Percentiles rank a stretch among this genome's conserved stretches.
phyloP scores from a whole-genome alignment of 2,113 vertebrate genomes.

The Lagopus muta region DNA sequence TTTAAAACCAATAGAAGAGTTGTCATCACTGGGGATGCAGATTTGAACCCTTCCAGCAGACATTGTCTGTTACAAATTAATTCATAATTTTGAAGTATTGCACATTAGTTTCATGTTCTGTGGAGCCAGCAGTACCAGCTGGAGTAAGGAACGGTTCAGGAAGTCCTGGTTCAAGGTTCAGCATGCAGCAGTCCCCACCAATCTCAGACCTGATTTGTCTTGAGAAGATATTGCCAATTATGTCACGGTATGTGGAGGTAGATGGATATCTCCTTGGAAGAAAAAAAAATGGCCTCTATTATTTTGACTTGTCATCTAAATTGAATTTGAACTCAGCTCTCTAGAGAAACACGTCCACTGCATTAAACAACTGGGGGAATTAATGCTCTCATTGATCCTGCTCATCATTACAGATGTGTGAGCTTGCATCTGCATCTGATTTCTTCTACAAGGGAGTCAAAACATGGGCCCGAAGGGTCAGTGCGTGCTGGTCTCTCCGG shows the following conservation, averaged over 20 bases:
- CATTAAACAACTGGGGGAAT: constrained; percentile 57
- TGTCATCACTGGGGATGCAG: not conserved
- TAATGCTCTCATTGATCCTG: constrained; percentile 36
- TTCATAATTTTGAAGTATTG: not conserved
- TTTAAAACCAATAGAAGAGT: not conserved
- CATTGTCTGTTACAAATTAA: not conserved
- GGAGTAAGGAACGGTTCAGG: not conserved
- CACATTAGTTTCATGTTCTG: not conserved
- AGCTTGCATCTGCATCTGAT: not conserved
- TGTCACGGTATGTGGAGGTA: not conserved
- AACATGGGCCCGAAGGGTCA: not conserved
- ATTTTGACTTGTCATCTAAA: constrained; percentile 56
- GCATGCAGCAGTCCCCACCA: not conserved
- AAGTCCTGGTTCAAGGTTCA: not conserved
- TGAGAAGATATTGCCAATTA: constrained; percentile 48
- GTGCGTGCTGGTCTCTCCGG: not conserved
- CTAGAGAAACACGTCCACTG: constrained; percentile 42
- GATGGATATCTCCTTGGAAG: not conserved
- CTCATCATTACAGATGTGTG: not conserved
- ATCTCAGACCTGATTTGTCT: not conserved
- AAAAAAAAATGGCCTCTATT: constrained; percentile 11
- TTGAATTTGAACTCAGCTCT: constrained; percentile 49
- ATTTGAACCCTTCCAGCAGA: not conserved
- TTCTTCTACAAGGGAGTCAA: not conserved
- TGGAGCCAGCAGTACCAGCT: not conserved